phyloP scores from a whole-genome alignment of 1,140 invertebrate species.

The Megathymus violae region DNA sequence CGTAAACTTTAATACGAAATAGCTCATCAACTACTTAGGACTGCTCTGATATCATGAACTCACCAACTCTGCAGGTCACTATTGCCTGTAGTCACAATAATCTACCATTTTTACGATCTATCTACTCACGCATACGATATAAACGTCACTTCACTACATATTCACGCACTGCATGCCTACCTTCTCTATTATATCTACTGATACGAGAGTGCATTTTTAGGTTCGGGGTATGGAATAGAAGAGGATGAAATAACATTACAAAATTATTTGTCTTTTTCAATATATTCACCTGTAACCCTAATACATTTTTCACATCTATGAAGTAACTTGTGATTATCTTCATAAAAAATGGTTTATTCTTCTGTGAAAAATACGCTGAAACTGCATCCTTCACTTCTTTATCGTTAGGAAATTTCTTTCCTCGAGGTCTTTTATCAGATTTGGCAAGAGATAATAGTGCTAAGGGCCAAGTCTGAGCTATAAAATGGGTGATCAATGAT shows the following conservation, averaged over 20 bases:
- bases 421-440: constrained; percentile 20
- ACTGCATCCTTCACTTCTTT: constrained; percentile 1
- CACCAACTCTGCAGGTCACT: too few species aligned
- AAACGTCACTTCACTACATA: too few species aligned
- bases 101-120: too few species aligned
- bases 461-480: constrained; percentile 11
- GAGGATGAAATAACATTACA: background rate
- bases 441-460: constrained; percentile 28
- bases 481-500: constrained; percentile 14
- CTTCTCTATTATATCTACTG: too few species aligned
- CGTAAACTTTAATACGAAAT: too few species aligned
- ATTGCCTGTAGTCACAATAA: too few species aligned
- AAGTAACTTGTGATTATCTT: constrained; percentile 1
- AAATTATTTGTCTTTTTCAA: constrained; percentile 8
- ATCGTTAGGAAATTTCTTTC: constrained; percentile 3
- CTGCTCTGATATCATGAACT: too few species aligned
- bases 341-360: constrained; percentile 4
- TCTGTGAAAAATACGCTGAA: background rate
- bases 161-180: too few species aligned
- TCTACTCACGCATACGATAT: too few species aligned
- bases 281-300: background rate
- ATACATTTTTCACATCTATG: constrained; percentile 7
- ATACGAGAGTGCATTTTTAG: constrained; percentile 4
- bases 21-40: too few species aligned
- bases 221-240: background rate